A percentile compares a stretch with the other conserved stretches of the same genome.
Conservation (phyloP, 2,888 invertebrate species). For the Yponomeuta sedellus region DNA sequence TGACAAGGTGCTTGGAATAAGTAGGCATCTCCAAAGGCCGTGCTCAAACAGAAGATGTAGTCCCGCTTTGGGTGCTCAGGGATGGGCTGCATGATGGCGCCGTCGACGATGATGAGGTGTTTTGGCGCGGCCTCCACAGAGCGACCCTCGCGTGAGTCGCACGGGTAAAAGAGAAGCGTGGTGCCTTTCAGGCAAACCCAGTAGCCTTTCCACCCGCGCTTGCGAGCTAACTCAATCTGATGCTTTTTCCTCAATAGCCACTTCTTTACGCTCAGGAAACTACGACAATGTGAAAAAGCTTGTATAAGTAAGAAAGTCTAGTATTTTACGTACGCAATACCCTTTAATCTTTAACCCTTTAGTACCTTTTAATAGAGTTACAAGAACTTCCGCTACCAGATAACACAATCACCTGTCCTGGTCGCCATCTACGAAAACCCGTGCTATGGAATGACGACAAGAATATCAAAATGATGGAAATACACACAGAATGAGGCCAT, state of each 20-base stretch:
- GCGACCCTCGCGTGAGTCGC: constrained; percentile 92
- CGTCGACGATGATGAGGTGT: constrained; percentile 96
- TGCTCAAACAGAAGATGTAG: constrained; percentile 98
- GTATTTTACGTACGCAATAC: no score
- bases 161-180: constrained; percentile 95
- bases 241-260: constrained; percentile 98
- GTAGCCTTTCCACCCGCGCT: constrained; percentile 98
- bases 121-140: constrained; percentile 95
- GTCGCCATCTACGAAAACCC: no score
- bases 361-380: no score
- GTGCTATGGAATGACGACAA: no score
- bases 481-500: no score
- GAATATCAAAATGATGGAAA: no score
- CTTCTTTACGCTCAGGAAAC: constrained; percentile 98
- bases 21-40: constrained; percentile 98
- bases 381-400: no score
- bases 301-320: constrained; percentile 5
- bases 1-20: constrained; percentile 94
- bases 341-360: no score
- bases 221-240: constrained; percentile 96
- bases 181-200: constrained; percentile 99
- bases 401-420: no score
- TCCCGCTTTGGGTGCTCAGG: constrained; percentile 99
- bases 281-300: constrained; percentile 54
- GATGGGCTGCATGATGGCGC: constrained; percentile 98